phyloP scores from a whole-genome alignment of 2,113 vertebrate genomes.

The Boulengeromyrus knoepffleri region DNA sequence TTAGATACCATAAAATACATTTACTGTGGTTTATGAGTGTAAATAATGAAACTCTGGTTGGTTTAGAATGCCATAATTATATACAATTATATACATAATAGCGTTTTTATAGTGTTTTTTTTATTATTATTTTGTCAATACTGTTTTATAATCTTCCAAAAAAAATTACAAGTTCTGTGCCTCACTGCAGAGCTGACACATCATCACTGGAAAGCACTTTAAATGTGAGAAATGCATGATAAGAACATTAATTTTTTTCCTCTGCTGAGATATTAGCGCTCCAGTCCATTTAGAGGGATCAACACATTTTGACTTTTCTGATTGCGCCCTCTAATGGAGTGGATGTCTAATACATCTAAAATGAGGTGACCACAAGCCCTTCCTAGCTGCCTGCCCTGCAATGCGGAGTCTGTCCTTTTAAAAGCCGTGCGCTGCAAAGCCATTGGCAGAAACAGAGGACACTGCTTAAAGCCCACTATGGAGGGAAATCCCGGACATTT shows the following conservation, averaged over 20 bases:
- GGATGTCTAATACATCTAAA: not conserved
- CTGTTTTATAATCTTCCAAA: not conserved
- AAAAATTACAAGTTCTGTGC: not conserved
- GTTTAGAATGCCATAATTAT: not conserved
- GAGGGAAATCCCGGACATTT: too few relatives aligned
- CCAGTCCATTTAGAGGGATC: not conserved
- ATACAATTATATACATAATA: not conserved
- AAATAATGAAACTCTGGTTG: not conserved
- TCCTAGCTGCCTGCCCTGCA: not conserved
- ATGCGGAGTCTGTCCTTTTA: not conserved
- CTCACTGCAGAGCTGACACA: not conserved
- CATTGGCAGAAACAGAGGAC: not conserved
- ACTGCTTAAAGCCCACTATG: not conserved
- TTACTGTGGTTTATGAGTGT: not conserved
- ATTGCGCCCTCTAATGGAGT: not conserved
- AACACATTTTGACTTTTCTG: not conserved
- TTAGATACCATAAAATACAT: not conserved
- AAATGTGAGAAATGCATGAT: not conserved
- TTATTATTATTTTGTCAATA: not conserved
- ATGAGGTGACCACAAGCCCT: not conserved
- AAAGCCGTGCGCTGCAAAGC: not conserved
- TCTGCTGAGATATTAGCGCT: not conserved
- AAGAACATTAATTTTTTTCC: not conserved
- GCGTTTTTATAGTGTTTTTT: not conserved
- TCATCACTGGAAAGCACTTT: not conserved